These are phyloP conservation scores for Coracias cyanogaster DNA, from an alignment of 2,797 vertebrate genomes.

Conservation along the genomic window DNA sequence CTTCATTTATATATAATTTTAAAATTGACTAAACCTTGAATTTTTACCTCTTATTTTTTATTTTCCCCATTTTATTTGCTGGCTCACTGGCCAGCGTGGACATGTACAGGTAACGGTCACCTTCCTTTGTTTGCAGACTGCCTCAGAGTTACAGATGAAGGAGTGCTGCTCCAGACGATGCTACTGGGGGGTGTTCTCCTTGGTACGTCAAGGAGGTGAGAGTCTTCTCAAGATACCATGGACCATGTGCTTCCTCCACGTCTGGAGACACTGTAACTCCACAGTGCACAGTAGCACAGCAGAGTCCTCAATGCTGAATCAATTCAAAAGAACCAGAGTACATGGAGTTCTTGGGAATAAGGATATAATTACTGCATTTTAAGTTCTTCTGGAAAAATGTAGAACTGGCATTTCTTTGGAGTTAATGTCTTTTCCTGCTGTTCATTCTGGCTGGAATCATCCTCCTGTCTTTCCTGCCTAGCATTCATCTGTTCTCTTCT, in stretches of 20 bases:
- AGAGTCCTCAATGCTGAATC: neutral
- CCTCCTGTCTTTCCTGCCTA: neutral
- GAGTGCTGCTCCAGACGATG: neutral
- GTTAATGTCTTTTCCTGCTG: constrained; percentile 50
- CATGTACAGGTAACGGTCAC: neutral
- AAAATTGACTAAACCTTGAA: neutral
- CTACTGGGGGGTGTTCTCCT: neutral
- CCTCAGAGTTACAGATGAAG: neutral
- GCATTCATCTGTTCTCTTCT: neutral
- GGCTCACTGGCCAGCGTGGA: neutral
- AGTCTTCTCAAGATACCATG: neutral
- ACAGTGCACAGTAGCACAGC: neutral
- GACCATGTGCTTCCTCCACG: neutral
- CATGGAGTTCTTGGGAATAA: neutral
- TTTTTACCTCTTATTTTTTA: neutral
- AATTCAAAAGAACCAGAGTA: neutral
- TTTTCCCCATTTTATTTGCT: neutral
- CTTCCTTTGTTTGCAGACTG: neutral
- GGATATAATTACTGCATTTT: neutral
- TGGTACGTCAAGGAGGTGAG: neutral
- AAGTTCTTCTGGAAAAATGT: constrained; percentile 1
- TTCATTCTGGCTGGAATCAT: constrained; percentile 24
- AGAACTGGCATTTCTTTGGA: neutral
- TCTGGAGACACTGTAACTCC: neutral
- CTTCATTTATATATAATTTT: neutral